Conservation (phyloP, 1,140 invertebrate species). For the Prorops nasuta region DNA sequence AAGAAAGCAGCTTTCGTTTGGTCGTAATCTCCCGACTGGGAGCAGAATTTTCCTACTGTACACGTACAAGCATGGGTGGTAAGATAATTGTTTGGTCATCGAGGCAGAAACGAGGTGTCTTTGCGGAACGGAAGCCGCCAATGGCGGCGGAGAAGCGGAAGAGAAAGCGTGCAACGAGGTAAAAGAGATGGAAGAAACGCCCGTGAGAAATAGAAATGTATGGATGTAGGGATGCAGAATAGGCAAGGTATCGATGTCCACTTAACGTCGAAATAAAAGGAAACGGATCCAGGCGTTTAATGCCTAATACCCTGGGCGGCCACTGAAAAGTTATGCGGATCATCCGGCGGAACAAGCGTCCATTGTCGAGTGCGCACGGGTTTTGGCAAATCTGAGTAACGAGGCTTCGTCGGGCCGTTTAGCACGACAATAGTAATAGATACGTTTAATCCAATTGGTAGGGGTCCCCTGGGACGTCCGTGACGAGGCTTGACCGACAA, state of each 20-base stretch:
- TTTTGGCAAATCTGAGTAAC: constrained; percentile 13
- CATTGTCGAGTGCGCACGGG: background rate
- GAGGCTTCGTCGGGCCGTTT: background rate
- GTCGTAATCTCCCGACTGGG: no score
- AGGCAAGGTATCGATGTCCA: background rate
- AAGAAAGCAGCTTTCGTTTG: no score
- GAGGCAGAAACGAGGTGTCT: no score
- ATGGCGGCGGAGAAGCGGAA: no score
- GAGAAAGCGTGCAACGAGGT: no score
- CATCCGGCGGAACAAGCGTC: constrained; percentile 11
- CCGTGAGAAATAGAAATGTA: no score
- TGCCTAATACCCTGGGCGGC: background rate
- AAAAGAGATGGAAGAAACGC: no score
- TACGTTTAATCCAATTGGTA: constrained; percentile 34
- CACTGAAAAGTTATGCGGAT: constrained; percentile 22
- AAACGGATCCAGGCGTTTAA: background rate
- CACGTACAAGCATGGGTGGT: no score
- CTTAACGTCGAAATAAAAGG: background rate
- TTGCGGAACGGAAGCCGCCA: no score
- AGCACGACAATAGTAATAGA: constrained; percentile 28
- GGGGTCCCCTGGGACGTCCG: background rate
- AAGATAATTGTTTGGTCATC: no score
- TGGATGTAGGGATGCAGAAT: no score
- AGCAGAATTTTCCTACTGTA: no score
- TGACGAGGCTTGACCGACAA: background rate